Conservation (phyloP, 2,797 vertebrate genomes). For the Apogon hyalosoma region DNA sequence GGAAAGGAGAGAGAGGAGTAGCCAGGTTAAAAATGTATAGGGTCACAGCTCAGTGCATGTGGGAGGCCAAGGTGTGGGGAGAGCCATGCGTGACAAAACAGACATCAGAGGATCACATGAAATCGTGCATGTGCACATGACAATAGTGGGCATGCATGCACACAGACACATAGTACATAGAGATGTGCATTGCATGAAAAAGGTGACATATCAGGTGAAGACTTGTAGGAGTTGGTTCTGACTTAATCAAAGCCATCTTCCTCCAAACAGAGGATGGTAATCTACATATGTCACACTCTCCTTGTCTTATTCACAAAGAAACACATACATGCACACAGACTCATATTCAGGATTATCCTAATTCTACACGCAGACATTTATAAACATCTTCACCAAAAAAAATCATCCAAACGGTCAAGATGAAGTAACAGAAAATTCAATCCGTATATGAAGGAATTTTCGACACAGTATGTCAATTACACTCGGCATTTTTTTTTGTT, state of each 20-base stretch:
- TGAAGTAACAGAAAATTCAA: conserved; percentile 28
- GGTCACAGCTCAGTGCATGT: conserved; percentile 74
- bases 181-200: conserved; percentile 35
- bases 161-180: conserved; percentile 8
- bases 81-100: conserved; percentile 76
- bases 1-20: conserved; percentile 52
- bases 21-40: conserved; percentile 68
- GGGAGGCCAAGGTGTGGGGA: conserved; percentile 71
- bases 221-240: conserved; percentile 45
- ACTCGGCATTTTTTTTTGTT: conserved; percentile 61
- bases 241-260: conserved; percentile 52
- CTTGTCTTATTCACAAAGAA: conserved; percentile 10
- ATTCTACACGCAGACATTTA: conserved; percentile 38
- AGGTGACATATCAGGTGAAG: conserved; percentile 61
- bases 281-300: conserved; percentile 42
- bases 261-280: conserved; percentile 49
- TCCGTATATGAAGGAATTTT: conserved; percentile 23
- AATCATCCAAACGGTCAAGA: conserved; percentile 34
- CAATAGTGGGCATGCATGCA: conserved; percentile 26
- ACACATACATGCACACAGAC: conserved; percentile 22
- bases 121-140: conserved; percentile 33
- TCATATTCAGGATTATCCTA: conserved; percentile 39
- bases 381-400: conserved; percentile 28
- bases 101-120: conserved; percentile 74
- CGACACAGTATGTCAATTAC: conserved; percentile 63